Evolutionary conservation across 2,113 vertebrate genomes (phyloP), one percentile per base, ranked within the genome.

Genomic region (Otis tarda): DNA sequence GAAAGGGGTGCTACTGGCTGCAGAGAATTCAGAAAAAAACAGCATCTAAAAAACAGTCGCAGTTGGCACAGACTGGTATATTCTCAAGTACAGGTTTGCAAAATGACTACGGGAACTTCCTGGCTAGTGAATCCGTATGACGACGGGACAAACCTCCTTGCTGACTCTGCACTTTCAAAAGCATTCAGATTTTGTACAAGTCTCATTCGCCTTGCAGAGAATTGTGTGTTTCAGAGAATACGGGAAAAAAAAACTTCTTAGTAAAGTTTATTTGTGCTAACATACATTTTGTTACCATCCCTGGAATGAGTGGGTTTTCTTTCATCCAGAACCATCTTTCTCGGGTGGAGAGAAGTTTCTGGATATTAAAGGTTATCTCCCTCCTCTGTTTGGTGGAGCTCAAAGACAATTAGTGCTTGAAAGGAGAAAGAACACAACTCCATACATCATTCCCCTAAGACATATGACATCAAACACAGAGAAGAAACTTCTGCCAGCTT

Each of bases 11-110:
- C 84, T 47, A 61, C 17, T 82, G 86, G 63, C 84, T 96, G 68
- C 60, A 94, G 23, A 80, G 71, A 92, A 67, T 69, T 83, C 78
- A 96, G 83, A 31, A 87, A 93, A 73, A 81, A 75, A 33, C 76
- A 85, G 76, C 70, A 65, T 43, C 73, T 68, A 83, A 91, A 93
- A 83, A 78, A 53, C 55, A 69, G 53, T 20, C 15, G 9, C 83
- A 83, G 61, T 59, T 92, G 57, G 88, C 50, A 84, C 73, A 82
- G 70, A 64, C 52, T 84, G 65, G 78, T 94, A 85, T 65, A 50
- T 86, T 86, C 80, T 90, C 45, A 96, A 91, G 69, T 35, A 71
- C 45, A 85, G 80, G 77, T 93, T 95, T 90, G n/a, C 91, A 74
- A 70, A 90, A 84, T 57, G 47, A 76, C 87, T 27, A 31, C 0